Evolutionary conservation across 2,113 vertebrate species (phyloP), one percentile per base, ranked within the genome.

Genomic region (Pholis gunnellus): DNA sequence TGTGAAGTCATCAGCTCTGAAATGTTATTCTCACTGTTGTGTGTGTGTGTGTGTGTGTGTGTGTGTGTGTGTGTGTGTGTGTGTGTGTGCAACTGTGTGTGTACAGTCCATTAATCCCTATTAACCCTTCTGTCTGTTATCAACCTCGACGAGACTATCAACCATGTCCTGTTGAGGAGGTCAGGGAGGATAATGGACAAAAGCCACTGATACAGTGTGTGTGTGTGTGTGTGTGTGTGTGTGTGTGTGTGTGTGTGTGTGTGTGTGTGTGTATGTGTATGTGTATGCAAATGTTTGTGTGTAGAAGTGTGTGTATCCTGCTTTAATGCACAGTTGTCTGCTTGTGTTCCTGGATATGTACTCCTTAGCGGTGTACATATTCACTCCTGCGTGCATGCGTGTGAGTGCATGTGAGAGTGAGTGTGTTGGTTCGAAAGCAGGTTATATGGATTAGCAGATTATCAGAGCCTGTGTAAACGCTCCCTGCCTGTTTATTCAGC

Each of bases 361-460:
- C 74, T 82, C 65, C 50, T 61, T 78, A 75, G 71, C 48, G 14
- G n/a, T 46, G 15, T 57, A 65, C 72, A 72, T 52, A 69, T 82
- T 75, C 80, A 71, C 70, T 83, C 17, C 31, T 48, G 78, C 22
- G 6, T 78, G 80, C 20, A 3, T 79, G 68, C 44, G 42, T 42
- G 68, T 42, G 52, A 13, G 71, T 64, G 81, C 50, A 71, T 18
- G 64, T 8, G 61, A n/a, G 85, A 44, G 73, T 74, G 89, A 77
- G 79, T 75, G 80, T 71, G 81, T 89, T 83, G 85, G 89, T 93
- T 87, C 84, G 82, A 88, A 89, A 85, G 85, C 85, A 88, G 88
- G 90, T 90, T 91, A 75, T 91, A 87, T 92, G 94, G 95, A 95
- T 95, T 95, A 95, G 92, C 79, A 91, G 94, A 95, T 96, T 95